Percentiles rank a stretch among this genome's conserved stretches.
These are phyloP conservation scores for Macrophya alboannulata DNA, from an alignment of 2,888 invertebrate genomes.

Conservation along the genomic window DNA sequence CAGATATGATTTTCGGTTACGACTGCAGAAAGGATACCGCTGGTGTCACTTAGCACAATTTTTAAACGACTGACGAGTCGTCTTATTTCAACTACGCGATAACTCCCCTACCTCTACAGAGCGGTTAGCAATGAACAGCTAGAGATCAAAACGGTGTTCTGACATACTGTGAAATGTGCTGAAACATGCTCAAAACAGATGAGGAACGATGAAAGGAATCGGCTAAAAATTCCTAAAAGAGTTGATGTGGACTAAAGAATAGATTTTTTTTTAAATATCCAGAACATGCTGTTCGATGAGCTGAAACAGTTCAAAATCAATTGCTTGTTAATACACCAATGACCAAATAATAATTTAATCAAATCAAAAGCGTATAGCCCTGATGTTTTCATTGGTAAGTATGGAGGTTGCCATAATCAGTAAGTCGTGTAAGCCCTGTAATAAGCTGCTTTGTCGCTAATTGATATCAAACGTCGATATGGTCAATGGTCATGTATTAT, in stretches of 20 bases:
- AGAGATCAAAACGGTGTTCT: not conserved
- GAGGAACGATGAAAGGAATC: too few species aligned
- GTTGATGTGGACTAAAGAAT: too few species aligned
- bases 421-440: not conserved
- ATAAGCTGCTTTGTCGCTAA: slow-evolving; percentile 1
- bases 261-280: too few species aligned
- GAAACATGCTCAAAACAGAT: too few species aligned
- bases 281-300: not conserved
- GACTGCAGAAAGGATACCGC: not conserved
- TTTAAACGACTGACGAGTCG: not conserved
- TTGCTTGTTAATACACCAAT: not conserved
- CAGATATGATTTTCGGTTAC: not conserved
- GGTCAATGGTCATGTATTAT: too few species aligned
- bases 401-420: not conserved
- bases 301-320: not conserved
- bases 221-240: too few species aligned
- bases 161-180: too few species aligned
- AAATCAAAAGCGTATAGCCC: not conserved
- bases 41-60: not conserved
- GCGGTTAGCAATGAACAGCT: not conserved
- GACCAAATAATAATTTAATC: too few species aligned
- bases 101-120: not conserved
- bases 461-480: not conserved
- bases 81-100: not conserved
- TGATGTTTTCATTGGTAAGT: not conserved